These are phyloP conservation scores for Microchrysa polita DNA, from an alignment of 2,888 invertebrate species.

Conservation along the genomic window DNA sequence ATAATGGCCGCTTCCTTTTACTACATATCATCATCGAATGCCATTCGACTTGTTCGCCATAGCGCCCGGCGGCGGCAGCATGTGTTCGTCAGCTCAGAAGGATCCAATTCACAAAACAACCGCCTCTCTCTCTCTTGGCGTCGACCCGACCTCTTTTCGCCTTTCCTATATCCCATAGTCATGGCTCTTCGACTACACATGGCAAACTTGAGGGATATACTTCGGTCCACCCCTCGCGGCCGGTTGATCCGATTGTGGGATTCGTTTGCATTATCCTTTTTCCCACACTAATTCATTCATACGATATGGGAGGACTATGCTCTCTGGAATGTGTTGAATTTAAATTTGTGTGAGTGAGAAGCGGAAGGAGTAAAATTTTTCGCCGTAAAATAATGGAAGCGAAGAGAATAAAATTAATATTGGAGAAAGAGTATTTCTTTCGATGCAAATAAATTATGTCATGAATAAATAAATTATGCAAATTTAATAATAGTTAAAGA, in stretches of 20 bases:
- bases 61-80: conserved; percentile 26
- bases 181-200: neutral
- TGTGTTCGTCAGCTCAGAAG: conserved; percentile 17
- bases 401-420: neutral
- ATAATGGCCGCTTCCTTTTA: conserved; percentile 63
- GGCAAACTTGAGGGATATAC: neutral
- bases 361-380: neutral
- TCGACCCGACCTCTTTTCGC: conserved; percentile 13
- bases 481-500: too few relatives aligned
- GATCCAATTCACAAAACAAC: conserved; percentile 33
- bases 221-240: neutral
- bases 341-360: neutral
- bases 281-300: conserved; percentile 20
- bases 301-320: neutral
- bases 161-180: too few relatives aligned
- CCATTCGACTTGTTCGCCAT: conserved; percentile 55
- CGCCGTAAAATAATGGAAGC: neutral
- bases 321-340: neutral
- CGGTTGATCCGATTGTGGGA: neutral
- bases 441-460: too few relatives aligned
- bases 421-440: neutral
- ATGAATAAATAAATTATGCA: too few relatives aligned
- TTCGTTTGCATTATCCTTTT: conserved; percentile 37
- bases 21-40: conserved; percentile 42
- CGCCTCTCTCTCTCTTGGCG: conserved; percentile 8